Base-by-base conservation (phyloP, 1,140 invertebrate species). In the Dinothrombium tinctorium region DNA sequence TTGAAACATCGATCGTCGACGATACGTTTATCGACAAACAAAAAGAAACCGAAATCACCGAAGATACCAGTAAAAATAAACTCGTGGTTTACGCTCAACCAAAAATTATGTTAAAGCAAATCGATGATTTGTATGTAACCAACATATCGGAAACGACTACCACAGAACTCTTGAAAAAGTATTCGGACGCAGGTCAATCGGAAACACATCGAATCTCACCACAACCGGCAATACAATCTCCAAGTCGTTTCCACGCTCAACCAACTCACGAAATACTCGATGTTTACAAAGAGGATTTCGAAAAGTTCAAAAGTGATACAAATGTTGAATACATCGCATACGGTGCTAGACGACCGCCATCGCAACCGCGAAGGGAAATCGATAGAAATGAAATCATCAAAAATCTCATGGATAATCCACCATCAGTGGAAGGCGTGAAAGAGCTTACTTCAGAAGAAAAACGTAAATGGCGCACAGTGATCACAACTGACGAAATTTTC, bases 381-480 rank as follows among this genome's bases (percentile, higher is more conserved):
- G n/a, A n/a, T n/a, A n/a, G n/a, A n/a, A n/a, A n/a, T n/a, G n/a
- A n/a, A n/a, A n/a, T n/a, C n/a, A n/a, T n/a, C n/a, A n/a, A n/a
- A n/a, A 24, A 26, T 25, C 15, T 38, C 29, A 37, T 45, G 37
- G 41, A 46, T 26, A 38, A 25, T 26, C 45, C 40, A 25, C 37
- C 17, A 19, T 14, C 4, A n/a, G 15, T 25, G 36, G n/a, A 15
- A 22, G 24, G 8, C 12, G 23, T 28, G 33, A 21, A 1, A 51
- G 8, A 14, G 12, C 26, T 68, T 0, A 66, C 63, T 0, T 64
- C 57, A 28, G 71, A 73, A 43, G 76, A 81, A 45, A 68, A 72
- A 38, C 69, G 72, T 42, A 82, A 77, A 53, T 87, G 82, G 81
- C 67, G 76, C 28, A 75, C 84, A 53, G 76, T 87, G 33, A 82